These are phyloP conservation scores for Zaprionus lineosus DNA, from an alignment of 2,888 invertebrate genomes.

Conservation along the genomic window DNA sequence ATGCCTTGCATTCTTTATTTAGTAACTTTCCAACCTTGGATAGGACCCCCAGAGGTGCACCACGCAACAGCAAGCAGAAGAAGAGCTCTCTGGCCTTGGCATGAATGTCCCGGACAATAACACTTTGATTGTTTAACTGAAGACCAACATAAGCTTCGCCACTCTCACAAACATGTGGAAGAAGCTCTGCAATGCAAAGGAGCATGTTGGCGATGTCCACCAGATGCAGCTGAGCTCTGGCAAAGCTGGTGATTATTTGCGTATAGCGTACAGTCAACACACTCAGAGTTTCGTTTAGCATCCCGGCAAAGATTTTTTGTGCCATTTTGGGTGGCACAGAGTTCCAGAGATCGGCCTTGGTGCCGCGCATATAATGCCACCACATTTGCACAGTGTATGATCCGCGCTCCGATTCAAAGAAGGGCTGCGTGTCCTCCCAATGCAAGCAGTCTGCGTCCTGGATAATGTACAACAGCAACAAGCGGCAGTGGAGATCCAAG, in stretches of 20 bases:
- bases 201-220: constrained; percentile 90
- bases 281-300: constrained; percentile 92
- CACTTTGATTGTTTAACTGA: constrained; percentile 85
- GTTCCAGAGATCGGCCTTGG: constrained; percentile 91
- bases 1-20: too few relatives aligned
- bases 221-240: constrained; percentile 85
- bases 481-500: constrained; percentile 90
- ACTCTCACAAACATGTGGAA: constrained; percentile 87
- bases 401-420: constrained; percentile 89
- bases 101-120: constrained; percentile 91
- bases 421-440: constrained; percentile 87
- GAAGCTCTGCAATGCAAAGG: constrained; percentile 88
- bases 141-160: constrained; percentile 85
- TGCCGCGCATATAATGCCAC: constrained; percentile 93
- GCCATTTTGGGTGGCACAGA: constrained; percentile 95
- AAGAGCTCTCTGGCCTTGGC: constrained; percentile 92
- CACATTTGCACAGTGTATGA: constrained; percentile 93
- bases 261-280: constrained; percentile 91
- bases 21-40: constrained; percentile 91
- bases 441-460: constrained; percentile 92
- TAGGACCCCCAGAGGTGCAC: constrained; percentile 89
- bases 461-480: constrained; percentile 90
- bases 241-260: constrained; percentile 88
- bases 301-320: constrained; percentile 91
- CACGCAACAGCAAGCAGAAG: constrained; percentile 88